These are phyloP conservation scores for Hemibagrus wyckioides DNA, from an alignment of 2,113 vertebrate species.

Conservation along the genomic window DNA sequence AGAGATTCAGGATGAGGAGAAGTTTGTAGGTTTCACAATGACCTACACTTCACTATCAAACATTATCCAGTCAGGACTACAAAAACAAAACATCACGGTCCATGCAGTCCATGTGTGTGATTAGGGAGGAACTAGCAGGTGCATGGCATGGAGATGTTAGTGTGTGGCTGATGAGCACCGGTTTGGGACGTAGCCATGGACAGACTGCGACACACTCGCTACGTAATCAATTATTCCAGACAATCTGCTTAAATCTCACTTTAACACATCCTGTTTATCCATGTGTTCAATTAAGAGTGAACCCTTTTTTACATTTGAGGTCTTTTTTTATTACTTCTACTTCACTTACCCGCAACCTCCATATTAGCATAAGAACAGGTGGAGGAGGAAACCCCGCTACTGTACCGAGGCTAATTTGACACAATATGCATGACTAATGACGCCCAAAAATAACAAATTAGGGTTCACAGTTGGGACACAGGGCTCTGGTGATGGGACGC, in stretches of 20 bases:
- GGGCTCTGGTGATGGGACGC: slow-evolving; percentile 23
- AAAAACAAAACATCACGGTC: neutral
- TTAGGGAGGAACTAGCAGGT: neutral
- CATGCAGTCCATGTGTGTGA: too few species aligned
- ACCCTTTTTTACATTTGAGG: neutral
- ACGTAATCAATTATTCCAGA: slow-evolving; percentile 29
- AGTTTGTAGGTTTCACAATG: neutral
- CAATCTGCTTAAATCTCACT: slow-evolving; percentile 15
- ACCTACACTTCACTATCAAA: neutral
- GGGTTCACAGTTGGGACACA: slow-evolving; percentile 6
- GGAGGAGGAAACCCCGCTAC: slow-evolving; percentile 39
- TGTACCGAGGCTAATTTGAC: slow-evolving; percentile 38
- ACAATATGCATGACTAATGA: slow-evolving; percentile 40
- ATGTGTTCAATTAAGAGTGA: neutral
- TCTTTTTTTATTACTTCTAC: neutral
- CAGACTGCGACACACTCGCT: neutral
- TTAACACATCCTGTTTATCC: slow-evolving; percentile 20
- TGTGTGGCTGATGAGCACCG: neutral
- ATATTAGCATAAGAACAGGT: slow-evolving; percentile 29
- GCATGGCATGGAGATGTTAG: neutral
- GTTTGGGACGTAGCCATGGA: slow-evolving; percentile 8
- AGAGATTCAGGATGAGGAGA: neutral
- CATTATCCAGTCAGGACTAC: neutral
- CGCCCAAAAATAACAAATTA: slow-evolving; percentile 42
- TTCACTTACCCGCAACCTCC: neutral